Evolutionary conservation across 2,113 vertebrate species (phyloP).

Genomic region (Phocoena sinus): DNA sequence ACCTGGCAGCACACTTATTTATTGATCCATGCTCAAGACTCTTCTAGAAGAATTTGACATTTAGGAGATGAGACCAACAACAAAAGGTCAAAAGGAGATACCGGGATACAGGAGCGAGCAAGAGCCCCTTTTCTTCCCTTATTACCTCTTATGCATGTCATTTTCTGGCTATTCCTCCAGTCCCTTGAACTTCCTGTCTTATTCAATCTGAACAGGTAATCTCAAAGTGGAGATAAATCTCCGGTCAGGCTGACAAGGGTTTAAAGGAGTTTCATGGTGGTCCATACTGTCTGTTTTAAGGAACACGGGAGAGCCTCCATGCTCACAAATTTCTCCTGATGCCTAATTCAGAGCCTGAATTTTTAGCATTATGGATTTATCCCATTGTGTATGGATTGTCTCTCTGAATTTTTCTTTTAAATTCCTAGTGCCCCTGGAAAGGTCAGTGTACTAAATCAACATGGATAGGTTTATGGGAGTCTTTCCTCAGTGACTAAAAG

Average conservation of each 20-base stretch:
- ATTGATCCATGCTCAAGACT: background rate
- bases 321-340: background rate
- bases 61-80: background rate
- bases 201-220: background rate
- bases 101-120: too few relatives aligned
- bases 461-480: background rate
- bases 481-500: background rate
- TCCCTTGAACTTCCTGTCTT: background rate
- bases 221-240: background rate
- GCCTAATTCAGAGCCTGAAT: background rate
- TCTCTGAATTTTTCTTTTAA: slow-evolving; percentile 17
- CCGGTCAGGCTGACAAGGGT: background rate
- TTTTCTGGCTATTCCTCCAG: background rate
- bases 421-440: background rate
- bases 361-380: background rate
- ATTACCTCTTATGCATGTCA: background rate
- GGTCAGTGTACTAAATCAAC: background rate
- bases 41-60: background rate
- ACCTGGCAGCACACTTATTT: background rate
- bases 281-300: background rate
- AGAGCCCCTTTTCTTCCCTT: background rate
- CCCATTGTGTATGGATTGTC: background rate
- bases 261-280: background rate
- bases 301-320: background rate
- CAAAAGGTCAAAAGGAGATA: background rate